Conservation (phyloP, 2,888 invertebrate species). For the Cantharis lateralis region DNA sequence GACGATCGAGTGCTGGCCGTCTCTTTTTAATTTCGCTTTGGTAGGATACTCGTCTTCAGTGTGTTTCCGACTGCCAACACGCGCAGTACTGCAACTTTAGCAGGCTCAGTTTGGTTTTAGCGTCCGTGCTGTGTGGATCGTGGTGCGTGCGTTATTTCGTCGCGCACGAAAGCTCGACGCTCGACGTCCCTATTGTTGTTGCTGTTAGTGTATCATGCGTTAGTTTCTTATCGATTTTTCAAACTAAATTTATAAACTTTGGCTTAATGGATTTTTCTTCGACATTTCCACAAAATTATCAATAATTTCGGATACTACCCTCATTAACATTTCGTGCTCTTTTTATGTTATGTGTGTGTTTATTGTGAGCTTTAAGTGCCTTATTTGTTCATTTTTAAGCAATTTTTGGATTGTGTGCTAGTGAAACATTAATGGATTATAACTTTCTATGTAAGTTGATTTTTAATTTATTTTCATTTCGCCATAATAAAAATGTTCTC, state of each 20-base stretch:
- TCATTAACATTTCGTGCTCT: not conserved
- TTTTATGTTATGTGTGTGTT: not conserved
- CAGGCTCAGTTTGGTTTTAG: slow-evolving; percentile 36
- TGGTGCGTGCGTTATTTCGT: slow-evolving; percentile 25
- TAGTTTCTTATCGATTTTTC: slow-evolving; percentile 16
- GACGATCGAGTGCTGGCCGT: slow-evolving; percentile 39
- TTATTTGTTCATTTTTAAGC: slow-evolving; percentile 8
- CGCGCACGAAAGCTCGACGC: slow-evolving; percentile 27
- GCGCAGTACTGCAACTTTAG: slow-evolving; percentile 42
- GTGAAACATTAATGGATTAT: slow-evolving; percentile 28
- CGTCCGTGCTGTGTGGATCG: slow-evolving; percentile 20
- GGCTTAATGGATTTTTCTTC: not conserved
- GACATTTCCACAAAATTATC: not conserved
- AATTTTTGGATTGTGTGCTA: slow-evolving; percentile 18
- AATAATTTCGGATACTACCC: not conserved
- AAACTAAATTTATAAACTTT: not conserved
- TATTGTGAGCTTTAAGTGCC: slow-evolving; percentile 1
- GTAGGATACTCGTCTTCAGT: slow-evolving; percentile 55
- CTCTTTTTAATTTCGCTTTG: slow-evolving; percentile 46
- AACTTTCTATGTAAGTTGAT: slow-evolving; percentile 17
- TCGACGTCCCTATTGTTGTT: slow-evolving; percentile 20
- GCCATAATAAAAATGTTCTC: not conserved
- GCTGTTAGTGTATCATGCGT: slow-evolving; percentile 1
- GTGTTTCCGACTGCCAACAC: slow-evolving; percentile 49
- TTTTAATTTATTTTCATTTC: slow-evolving; percentile 13